Evolutionary conservation across 2,797 vertebrate genomes (phyloP), one percentile per base, ranked within the genome.

Genomic region (Carcharodon carcharias): DNA sequence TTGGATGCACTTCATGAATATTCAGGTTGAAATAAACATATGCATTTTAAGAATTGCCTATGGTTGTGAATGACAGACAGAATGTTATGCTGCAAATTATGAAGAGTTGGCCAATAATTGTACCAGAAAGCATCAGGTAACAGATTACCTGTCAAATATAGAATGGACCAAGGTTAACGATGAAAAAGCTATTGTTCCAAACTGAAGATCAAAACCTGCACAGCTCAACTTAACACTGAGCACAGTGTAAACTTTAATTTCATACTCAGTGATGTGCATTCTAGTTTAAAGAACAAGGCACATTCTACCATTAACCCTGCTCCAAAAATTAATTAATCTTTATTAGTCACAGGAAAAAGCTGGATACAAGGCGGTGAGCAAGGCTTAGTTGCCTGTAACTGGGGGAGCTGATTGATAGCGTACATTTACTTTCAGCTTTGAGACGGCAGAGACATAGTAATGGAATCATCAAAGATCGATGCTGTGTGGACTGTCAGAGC

Each of bases 391-490:
- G 35, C 21, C 69, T 21, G 50, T 21, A 18, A 11, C 16, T 31
- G 94, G 12, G 67, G 26, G 69, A 77, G 69, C 69, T 95, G 94
- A 95, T 95, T 95, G 94, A 95, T 95, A 73, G 40, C 11, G 45
- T 54, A 56, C 50, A 56, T 73, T 95, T 77, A 95, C 94, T 95
- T 26, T 2, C 26, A 54, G 50, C 58, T 77, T 77, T 16, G 94
- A 95, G 65, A 58, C 95, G 94, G 94, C 94, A 73, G 56, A 63
- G 61, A 92, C 89, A 63, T 63, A 63, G 94, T 77, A 73, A 95
- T 95, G 94, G 94, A 95, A 95, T 95, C 50, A 95, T 95, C 69
- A 95, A 95, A 54, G 67, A 95, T 95, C 45, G 94, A 95, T 95
- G 94, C 65, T 18, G 16, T 58, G 45, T 95, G 69, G 31, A 54